Evolutionary conservation across 2,797 vertebrate genomes (phyloP).

Genomic region (Masticophis lateralis): DNA sequence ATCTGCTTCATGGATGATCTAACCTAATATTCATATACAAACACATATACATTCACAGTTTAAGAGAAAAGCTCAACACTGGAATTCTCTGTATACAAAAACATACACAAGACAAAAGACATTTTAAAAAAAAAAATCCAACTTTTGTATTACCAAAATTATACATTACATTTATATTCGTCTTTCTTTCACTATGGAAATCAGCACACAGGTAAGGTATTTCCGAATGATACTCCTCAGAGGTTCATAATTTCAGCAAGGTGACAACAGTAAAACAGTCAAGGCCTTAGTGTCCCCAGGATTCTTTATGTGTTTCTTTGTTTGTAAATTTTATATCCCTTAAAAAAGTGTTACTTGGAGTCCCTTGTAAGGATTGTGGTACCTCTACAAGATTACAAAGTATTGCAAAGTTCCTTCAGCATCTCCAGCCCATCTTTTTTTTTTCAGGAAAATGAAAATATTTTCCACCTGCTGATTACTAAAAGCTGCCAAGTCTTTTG

Average conservation of each 20-base stretch:
- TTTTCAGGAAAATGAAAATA: neutral
- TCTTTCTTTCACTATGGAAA: neutral
- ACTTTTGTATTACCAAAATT: neutral
- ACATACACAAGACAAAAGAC: neutral
- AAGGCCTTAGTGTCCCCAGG: neutral
- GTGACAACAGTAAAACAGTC: neutral
- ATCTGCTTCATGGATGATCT: slow-evolving; percentile 10
- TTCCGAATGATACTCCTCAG: neutral
- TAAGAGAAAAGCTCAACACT: neutral
- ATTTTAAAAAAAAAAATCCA: neutral
- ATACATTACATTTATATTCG: neutral
- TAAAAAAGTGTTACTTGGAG: neutral
- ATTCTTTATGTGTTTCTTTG: neutral
- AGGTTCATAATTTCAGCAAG: neutral
- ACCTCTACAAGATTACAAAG: slow-evolving; percentile 15
- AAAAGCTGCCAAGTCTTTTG: slow-evolving; percentile 44
- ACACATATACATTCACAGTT: neutral
- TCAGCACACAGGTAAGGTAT: neutral
- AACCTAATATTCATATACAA: neutral
- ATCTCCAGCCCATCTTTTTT: slow-evolving; percentile 17
- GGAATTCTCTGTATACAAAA: slow-evolving; percentile 6
- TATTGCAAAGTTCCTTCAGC: neutral
- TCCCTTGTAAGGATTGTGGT: neutral
- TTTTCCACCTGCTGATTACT: slow-evolving; percentile 6
- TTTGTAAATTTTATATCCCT: neutral